Evolutionary conservation across 2,888 invertebrate genomes (phyloP), one percentile per base, ranked within the genome.

Genomic region (Tethea ocularis): DNA sequence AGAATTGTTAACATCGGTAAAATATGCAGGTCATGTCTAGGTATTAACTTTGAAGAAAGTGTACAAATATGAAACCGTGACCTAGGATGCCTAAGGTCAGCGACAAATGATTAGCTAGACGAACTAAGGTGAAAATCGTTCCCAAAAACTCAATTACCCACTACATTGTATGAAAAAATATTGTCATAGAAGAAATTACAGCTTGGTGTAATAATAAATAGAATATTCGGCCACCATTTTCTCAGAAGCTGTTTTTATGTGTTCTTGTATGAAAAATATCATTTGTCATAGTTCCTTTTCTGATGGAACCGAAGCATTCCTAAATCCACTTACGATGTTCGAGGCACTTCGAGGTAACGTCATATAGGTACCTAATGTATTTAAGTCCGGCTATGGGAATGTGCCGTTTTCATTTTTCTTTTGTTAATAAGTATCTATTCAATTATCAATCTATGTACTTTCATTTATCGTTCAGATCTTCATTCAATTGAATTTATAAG

Each of bases 241-340:
- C 66, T 60, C 64, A 59, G 60, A 64, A 46, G 20, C 20, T 63
- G 65, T 71, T 77, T 81, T 77, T 78, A 73, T 73, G 72, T 75
- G 75, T 72, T 74, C 70, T 68, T 70, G 67, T 68, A 74, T 73
- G 67, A 71, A 69, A 68, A 59, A 67, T 63, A 63, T 75, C 75
- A 81, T 84, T 82, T 83, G 78, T 82, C 83, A 80, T 78, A 72
- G 75, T 63, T 72, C 69, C 62, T 64, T 68, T 68, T 68, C 65
- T 59, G 67, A 61, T 59, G 58, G 59, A 22, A 33, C 54, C 10
- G 63, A 64, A 69, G 60, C 60, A 60, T 67, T 67, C 61, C 59
- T 57, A 63, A 63, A 62, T 67, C 71, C 66, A 66, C 67, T 71
- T 66, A 71, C 58, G 52, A 54, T 55, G 55, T 57, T 58, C 61